Conservation (phyloP, 2,113 vertebrate genomes). For the Ophiodon elongatus region DNA sequence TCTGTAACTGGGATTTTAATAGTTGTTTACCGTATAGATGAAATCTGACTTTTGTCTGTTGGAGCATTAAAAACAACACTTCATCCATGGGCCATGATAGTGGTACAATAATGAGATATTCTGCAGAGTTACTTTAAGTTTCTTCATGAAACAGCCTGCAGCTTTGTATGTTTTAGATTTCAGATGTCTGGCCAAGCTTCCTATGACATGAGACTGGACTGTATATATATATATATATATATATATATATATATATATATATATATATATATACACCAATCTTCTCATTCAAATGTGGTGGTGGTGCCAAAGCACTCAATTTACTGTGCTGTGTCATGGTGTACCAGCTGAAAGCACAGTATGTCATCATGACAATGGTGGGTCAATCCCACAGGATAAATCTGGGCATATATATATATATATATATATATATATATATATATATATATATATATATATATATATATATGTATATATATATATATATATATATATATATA, state of each 20-base stretch:
- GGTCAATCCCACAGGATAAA: not conserved
- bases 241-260: constrained; percentile 8
- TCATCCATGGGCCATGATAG: not conserved
- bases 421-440: no score
- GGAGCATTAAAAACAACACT: not conserved
- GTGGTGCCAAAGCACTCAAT: not conserved
- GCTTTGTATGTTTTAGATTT: constrained; percentile 25
- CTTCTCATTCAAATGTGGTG: constrained; percentile 22
- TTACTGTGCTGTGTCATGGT: constrained; percentile 2
- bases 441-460: no score
- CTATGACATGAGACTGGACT: not conserved
- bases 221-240: constrained; percentile 1
- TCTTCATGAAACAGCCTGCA: not conserved
- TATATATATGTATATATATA: no score
- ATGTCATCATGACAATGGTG: not conserved
- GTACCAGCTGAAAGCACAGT: not conserved
- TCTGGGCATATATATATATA: no score
- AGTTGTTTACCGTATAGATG: not conserved
- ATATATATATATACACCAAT: constrained; percentile 9
- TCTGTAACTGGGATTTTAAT: not conserved
- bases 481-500: no score
- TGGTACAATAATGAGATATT: constrained; percentile 8
- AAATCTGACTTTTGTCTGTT: not conserved
- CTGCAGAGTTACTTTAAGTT: constrained; percentile 16
- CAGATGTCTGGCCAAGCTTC: constrained; percentile 10